phyloP scores from a whole-genome alignment of 2,797 vertebrate species.

The Micropoecilia bifurca region DNA sequence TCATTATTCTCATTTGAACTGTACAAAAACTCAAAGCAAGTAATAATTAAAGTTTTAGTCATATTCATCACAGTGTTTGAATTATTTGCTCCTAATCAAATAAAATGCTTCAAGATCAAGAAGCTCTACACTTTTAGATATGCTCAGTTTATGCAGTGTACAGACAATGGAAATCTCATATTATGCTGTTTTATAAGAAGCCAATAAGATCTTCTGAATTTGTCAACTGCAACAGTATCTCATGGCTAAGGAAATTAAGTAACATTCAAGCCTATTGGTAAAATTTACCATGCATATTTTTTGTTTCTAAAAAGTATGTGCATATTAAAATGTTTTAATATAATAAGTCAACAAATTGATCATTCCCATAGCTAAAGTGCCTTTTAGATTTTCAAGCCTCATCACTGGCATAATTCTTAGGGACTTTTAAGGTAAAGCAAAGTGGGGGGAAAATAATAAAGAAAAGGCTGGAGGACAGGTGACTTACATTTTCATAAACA shows the following conservation, averaged over 20 bases:
- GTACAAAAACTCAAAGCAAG: slow-evolving; percentile 7
- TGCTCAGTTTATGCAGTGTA: not conserved
- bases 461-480: slow-evolving; percentile 22
- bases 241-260: not conserved
- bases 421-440: slow-evolving; percentile 16
- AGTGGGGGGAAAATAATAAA: not conserved
- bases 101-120: not conserved
- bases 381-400: slow-evolving; percentile 24
- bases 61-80: not conserved
- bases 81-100: not conserved
- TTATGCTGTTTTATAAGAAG: not conserved
- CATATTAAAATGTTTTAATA: not conserved
- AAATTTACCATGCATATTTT: not conserved
- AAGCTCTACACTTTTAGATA: not conserved
- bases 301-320: not conserved
- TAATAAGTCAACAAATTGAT: not conserved
- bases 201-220: not conserved
- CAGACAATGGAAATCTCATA: not conserved
- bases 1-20: slow-evolving; percentile 23
- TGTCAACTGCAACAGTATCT: not conserved
- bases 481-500: slow-evolving; percentile 52
- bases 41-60: not conserved
- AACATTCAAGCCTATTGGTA: not conserved
- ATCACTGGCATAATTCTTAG: slow-evolving; percentile 20
- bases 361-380: not conserved